Base-by-base conservation (phyloP, 92 coral and sea anemone species). In the Palythoa grandis region DNA sequence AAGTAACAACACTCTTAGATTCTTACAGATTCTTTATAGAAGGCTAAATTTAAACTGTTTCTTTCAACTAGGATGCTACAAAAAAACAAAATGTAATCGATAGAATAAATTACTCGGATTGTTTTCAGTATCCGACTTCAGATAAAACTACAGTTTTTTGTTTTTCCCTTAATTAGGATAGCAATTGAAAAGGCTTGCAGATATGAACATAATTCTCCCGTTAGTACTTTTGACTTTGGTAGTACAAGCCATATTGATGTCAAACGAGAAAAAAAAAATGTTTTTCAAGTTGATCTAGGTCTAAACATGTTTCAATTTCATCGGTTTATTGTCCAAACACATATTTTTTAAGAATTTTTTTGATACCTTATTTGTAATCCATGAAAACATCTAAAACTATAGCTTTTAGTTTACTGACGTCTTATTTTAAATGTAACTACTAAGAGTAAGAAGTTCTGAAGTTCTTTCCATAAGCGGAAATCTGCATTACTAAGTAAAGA, bases 1-100 rank as follows among this genome's bases (percentile, higher is more conserved):
- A 77, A 38, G 5, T 6, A 50, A 48, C 43, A 24, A 22, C 15
- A 29, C 3, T 75, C 25, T 25, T 4, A 52, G 20, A 16, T 75
- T 75, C 15, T 75, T 38, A 25, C 3, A 16, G 39, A 75, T 52
- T 75, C 74, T 70, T 52, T 50, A 75, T 50, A 50, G 23, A 24
- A 4, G 35, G 11, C 79, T 3, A 52, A 75, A 20, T 22, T 75
- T 15, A 47, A 7, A 75, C 24, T 75, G 14, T 12, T 22, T 24
- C 53, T n/a, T 37, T 75, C 79, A 74, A 48, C 54, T 11, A 74
- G 14, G 35, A 23, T 50, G 5, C 65, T 50, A 60, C 79, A 75
- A 75, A 52, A 5, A 47, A 48, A 24, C 17, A 37, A 74, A 74
- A 75, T 3, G 1, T 50, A 61, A 75, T 20, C 54, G 79, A 52